Evolutionary conservation across 2,113 vertebrate species (phyloP), one percentile per base, ranked within the genome.

Genomic region (Amphiprion percula): DNA sequence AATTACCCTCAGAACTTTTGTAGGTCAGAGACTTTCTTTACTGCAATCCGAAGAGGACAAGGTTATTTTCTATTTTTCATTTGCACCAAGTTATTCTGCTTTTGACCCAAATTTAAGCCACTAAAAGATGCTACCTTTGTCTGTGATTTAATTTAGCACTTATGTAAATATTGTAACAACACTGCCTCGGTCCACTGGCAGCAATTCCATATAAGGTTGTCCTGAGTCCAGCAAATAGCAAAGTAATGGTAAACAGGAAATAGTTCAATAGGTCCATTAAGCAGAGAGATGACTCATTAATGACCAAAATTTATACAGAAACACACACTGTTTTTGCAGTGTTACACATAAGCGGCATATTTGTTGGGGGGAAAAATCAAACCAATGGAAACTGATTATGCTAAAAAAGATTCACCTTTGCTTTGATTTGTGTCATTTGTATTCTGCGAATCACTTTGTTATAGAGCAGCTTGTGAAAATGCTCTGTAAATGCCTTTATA

Each of bases 191-290:
- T 71, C 53, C 52, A 26, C 66, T 68, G 74, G 39, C 12, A 68
- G 39, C 28, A 69, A 50, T 41, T 63, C 91, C 86, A 89, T 89
- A 79, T 88, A 91, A 82, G 86, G 86, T 28, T 58, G 53, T 86
- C 59, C 82, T 16, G 77, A 85, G 79, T 59, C 61, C 66, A 74
- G 70, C 77, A 77, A 87, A 88, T 76, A 88, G 80, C 44, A 74
- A 76, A 70, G 80, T 63, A 75, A 86, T 60, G 77, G 87, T 90
- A 91, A 94, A 93, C 91, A 94, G 93, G 93, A 93, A 92, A 88
- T 82, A 85, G 83, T 89, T 90, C 86, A 87, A 86, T 85, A 69
- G 90, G 77, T 84, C 83, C 82, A 87, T 88, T 89, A 90, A 72
- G 71, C 71, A 63, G 58, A 80, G 77, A 79, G 89, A 91, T 91